phyloP scores from a whole-genome alignment of 2,888 invertebrate genomes.

The Leuctra nigra region DNA sequence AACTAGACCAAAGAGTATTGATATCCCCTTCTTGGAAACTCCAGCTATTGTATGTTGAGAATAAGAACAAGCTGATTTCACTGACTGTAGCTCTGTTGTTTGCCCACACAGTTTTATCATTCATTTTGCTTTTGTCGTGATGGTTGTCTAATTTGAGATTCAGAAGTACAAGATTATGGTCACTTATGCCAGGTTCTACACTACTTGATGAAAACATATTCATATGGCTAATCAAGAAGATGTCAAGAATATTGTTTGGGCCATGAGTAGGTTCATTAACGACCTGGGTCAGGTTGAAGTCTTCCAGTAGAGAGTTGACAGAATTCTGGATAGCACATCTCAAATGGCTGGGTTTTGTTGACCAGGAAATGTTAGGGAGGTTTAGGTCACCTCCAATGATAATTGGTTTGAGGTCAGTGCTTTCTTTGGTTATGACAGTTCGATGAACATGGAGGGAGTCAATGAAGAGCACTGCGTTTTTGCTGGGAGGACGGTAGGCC shows the following conservation, averaged over 20 bases:
- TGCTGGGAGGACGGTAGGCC: background rate
- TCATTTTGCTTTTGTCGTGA: background rate
- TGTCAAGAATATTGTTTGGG: too few species aligned
- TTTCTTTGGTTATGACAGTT: too few species aligned
- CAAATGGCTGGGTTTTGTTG: too few species aligned
- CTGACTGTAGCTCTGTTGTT: background rate
- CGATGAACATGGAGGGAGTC: too few species aligned
- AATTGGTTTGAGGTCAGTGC: too few species aligned
- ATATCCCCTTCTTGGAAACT: background rate
- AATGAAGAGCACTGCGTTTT: background rate
- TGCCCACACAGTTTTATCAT: background rate
- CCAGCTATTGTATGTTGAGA: background rate
- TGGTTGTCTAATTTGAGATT: too few species aligned
- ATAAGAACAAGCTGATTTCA: too few species aligned
- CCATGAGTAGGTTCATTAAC: background rate
- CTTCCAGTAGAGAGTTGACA: too few species aligned
- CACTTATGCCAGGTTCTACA: background rate
- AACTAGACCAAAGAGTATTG: background rate
- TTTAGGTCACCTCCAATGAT: too few species aligned
- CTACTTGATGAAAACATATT: background rate
- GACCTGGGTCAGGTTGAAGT: background rate
- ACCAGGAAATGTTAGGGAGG: too few species aligned
- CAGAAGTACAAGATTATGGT: background rate
- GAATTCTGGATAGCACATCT: too few species aligned
- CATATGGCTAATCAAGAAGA: background rate